phyloP scores from a whole-genome alignment of 2,113 vertebrate genomes.

The Felis catus region F.catus_Fca126_mat1.0 CM031413.1:83053001-83053500 shows the following conservation, averaged over 20 bases:
- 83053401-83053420: conserved; percentile 49
- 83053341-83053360: conserved; percentile 68
- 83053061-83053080: conserved; percentile 17
- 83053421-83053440: conserved; percentile 45
- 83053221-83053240: conserved; percentile 67
- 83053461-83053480: background rate
- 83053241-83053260: conserved; percentile 77
- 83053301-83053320: conserved; percentile 81
- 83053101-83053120: conserved; percentile 12
- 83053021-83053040: background rate
- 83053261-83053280: conserved; percentile 78
- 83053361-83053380: conserved; percentile 69
- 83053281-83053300: conserved; percentile 69
- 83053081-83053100: conserved; percentile 66
- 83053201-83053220: conserved; percentile 62
- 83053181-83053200: conserved; percentile 73
- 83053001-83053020: background rate
- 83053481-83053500: background rate
- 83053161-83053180: conserved; percentile 74
- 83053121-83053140: conserved; percentile 66
- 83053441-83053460: conserved; percentile 54
- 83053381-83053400: conserved; percentile 59
- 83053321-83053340: conserved; percentile 78
- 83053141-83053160: conserved; percentile 68
- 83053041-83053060: background rate